A percentile compares a stretch with the other conserved stretches of the same genome.
Evolutionary conservation across 2,888 invertebrate genomes (phyloP).

Genomic region (Drosophila villosipedis): DNA sequence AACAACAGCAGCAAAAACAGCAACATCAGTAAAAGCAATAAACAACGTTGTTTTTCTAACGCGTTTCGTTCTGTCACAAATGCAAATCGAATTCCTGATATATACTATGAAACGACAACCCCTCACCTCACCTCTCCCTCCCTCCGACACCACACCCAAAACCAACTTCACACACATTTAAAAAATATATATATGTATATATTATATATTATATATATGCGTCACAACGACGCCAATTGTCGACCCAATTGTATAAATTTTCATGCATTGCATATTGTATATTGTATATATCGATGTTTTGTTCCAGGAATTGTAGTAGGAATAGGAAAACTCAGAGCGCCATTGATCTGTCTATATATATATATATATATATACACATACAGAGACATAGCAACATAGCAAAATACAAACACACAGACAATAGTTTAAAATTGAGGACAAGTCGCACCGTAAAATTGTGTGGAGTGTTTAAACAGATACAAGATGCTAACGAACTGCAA

Average conservation of each 20-base stretch:
- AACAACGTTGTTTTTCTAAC: constrained; percentile 48
- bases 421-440: constrained; percentile 51
- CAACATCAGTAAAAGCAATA: constrained; percentile 22
- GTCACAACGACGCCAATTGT: constrained; percentile 43
- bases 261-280: constrained; percentile 25
- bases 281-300: not conserved
- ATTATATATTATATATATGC: constrained; percentile 17
- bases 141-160: not conserved
- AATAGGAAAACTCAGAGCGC: constrained; percentile 12
- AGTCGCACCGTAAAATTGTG: constrained; percentile 18
- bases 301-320: constrained; percentile 34
- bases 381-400: not conserved
- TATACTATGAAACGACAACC: not conserved
- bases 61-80: constrained; percentile 77
- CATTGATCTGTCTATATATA: not conserved
- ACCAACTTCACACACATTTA: not conserved
- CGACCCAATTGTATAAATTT: constrained; percentile 63
- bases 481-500: constrained; percentile 83
- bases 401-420: constrained; percentile 1
- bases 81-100: constrained; percentile 70
- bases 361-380: not conserved
- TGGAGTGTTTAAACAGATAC: constrained; percentile 68
- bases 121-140: not conserved
- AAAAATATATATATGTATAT: not conserved
- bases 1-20: constrained; percentile 26